Evolutionary conservation across 1,140 invertebrate species (phyloP).

Genomic region (Holcopasites calliopsidis): DNA sequence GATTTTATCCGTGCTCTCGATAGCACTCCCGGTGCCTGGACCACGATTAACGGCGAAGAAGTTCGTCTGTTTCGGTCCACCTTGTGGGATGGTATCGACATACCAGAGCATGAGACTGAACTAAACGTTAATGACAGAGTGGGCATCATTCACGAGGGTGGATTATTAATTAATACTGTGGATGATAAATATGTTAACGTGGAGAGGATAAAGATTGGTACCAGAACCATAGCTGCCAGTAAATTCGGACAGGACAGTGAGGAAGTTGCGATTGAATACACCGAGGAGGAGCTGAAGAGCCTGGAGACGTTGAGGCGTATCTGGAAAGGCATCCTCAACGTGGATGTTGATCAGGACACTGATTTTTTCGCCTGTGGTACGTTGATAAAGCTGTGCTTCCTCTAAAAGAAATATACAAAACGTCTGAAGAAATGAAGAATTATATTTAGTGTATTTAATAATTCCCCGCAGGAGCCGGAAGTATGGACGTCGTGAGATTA

Average conservation of each 20-base stretch:
- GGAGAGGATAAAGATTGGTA: slow-evolving; percentile 85
- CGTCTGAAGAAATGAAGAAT: no score
- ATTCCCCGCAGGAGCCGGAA: slow-evolving; percentile 85
- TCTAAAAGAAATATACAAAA: no score
- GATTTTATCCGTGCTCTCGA: slow-evolving; percentile 97
- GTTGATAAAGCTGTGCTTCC: neutral
- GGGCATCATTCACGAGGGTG: slow-evolving; percentile 88
- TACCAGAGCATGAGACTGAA: slow-evolving; percentile 80
- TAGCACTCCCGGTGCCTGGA: slow-evolving; percentile 94
- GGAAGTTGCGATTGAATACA: slow-evolving; percentile 85
- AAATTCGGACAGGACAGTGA: slow-evolving; percentile 84
- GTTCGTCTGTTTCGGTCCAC: slow-evolving; percentile 90
- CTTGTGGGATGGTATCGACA: slow-evolving; percentile 84
- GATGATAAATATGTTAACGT: slow-evolving; percentile 90
- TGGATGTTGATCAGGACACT: slow-evolving; percentile 87
- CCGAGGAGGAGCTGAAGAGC: slow-evolving; percentile 86
- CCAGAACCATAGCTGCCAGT: slow-evolving; percentile 90
- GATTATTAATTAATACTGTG: slow-evolving; percentile 88
- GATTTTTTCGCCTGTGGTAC: slow-evolving; percentile 93
- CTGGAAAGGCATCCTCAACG: slow-evolving; percentile 92
- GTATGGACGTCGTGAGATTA: slow-evolving; percentile 97
- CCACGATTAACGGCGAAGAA: slow-evolving; percentile 83
- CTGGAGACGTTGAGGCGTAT: slow-evolving; percentile 83
- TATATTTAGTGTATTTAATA: no score
- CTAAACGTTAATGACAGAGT: slow-evolving; percentile 84